Base-by-base conservation (phyloP, 2,113 vertebrate species). In the Spilogale gracilis region DNA sequence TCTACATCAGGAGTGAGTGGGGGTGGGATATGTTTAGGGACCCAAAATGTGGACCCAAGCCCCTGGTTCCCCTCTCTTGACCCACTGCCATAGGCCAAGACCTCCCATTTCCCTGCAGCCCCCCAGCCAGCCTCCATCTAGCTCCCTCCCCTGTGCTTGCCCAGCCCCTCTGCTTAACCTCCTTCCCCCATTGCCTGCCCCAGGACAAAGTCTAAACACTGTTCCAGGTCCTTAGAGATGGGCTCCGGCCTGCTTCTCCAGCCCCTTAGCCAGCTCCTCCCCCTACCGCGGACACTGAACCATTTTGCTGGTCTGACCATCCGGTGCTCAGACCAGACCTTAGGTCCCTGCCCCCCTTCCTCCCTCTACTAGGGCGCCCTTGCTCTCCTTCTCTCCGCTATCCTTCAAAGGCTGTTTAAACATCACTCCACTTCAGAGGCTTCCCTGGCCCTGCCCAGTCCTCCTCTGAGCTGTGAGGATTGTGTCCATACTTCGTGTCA, bases 71-170 rank as follows among this genome's bases (percentile, higher is more conserved):
- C 78, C 60, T 52, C n/a, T 54, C 65, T 43, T 50, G 9, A 71
- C 50, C 56, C 45, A 21, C 13, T 11, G 38, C 27, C 23, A 20
- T 4, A 18, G 50, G 21, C 45, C 81, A 27, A 58, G 76, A 45
- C 58, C 56, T 32, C n/a, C 76, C 17, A 7, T 45, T 43, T 43
- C 71, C 74, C 79, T 48, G 52, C 50, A 8, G 1, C 6, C 25
- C 48, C 73, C 6, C 2, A 3, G 8, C 23, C 4, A 0, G 17
- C 9, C 45, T 27, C 65, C 25, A 0, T 25, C 58, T 9, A 5
- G 43, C 73, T 48, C 11, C n/a, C n/a, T 7, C 5, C 9, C 45
- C 54, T 27, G 43, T 4, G 0, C 63, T 48, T 38, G 2, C 27
- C 25, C 38, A 8, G 1, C 4, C 5, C 48, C 67, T 30, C 32